phyloP scores from a whole-genome alignment of 1,140 invertebrate species.

The Odontomachus brunneus region DNA sequence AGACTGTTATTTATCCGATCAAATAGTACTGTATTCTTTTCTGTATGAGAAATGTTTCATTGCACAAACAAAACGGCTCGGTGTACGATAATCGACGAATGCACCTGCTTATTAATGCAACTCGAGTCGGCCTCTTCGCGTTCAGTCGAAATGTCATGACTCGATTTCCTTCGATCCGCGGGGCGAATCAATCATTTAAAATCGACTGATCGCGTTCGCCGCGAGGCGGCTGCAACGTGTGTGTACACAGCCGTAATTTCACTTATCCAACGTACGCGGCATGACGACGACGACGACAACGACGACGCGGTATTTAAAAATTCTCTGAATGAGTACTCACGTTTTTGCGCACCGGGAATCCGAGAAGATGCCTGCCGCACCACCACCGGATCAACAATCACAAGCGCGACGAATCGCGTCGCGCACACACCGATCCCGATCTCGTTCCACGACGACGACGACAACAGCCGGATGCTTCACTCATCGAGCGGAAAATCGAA shows the following conservation, averaged over 20 bases:
- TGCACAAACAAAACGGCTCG: not conserved
- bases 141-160: slow-evolving; percentile 40
- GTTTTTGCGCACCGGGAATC: not conserved
- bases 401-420: slow-evolving; percentile 10
- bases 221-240: not conserved
- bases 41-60: slow-evolving; percentile 22
- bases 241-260: not conserved
- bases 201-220: not conserved
- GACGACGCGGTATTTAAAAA: not conserved
- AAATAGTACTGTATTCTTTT: not conserved
- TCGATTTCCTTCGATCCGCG: slow-evolving; percentile 44
- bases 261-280: not conserved
- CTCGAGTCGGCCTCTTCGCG: slow-evolving; percentile 1
- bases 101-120: slow-evolving; percentile 53
- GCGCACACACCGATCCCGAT: slow-evolving; percentile 7
- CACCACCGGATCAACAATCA: slow-evolving; percentile 45
- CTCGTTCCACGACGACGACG: slow-evolving; percentile 28
- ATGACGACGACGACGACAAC: not conserved
- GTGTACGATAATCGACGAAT: slow-evolving; percentile 24
- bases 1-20: not conserved
- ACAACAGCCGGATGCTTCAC: not conserved
- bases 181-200: slow-evolving; percentile 24
- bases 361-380: not conserved
- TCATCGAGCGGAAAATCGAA: slow-evolving; percentile 49
- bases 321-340: slow-evolving; percentile 11